A percentile compares a stretch with the other conserved stretches of the same genome.
Evolutionary conservation across 2,113 vertebrate genomes (phyloP).

Genomic region (Dunckerocampus dactyliophorus): DNA sequence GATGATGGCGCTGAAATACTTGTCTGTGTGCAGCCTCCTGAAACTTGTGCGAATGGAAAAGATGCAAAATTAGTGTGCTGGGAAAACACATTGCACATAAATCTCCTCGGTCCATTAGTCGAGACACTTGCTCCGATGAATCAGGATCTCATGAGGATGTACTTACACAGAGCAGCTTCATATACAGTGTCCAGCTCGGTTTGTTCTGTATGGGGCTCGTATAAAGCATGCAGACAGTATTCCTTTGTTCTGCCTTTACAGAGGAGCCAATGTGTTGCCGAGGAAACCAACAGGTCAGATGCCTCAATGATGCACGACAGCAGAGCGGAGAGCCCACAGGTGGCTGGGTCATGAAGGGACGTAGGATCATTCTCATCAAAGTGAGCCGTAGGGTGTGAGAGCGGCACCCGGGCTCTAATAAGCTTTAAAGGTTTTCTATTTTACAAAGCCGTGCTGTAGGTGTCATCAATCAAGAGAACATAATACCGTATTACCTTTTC

Average conservation of each 20-base stretch:
- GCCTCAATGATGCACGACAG: slow-evolving; percentile 37
- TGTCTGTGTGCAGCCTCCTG: slow-evolving; percentile 43
- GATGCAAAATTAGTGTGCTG: slow-evolving; percentile 49
- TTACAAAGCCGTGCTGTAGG: neutral
- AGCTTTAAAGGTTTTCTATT: slow-evolving; percentile 5
- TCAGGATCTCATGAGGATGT: slow-evolving; percentile 51
- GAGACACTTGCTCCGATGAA: slow-evolving; percentile 54
- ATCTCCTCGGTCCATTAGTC: slow-evolving; percentile 54
- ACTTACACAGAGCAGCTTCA: slow-evolving; percentile 39
- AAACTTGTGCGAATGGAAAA: slow-evolving; percentile 46
- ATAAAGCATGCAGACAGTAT: slow-evolving; percentile 35
- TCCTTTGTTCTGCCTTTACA: slow-evolving; percentile 43
- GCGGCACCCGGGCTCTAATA: slow-evolving; percentile 4
- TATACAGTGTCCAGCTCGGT: slow-evolving; percentile 39
- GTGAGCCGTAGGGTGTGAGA: slow-evolving; percentile 8
- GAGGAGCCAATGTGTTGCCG: slow-evolving; percentile 29
- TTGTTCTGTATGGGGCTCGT: slow-evolving; percentile 27
- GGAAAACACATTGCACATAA: slow-evolving; percentile 60
- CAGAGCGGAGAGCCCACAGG: slow-evolving; percentile 20
- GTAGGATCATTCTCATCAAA: slow-evolving; percentile 26
- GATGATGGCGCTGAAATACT: slow-evolving; percentile 47
- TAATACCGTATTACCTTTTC: neutral
- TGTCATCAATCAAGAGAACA: slow-evolving; percentile 5
- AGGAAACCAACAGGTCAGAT: slow-evolving; percentile 39
- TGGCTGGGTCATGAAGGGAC: slow-evolving; percentile 18